A percentile compares a stretch with the other conserved stretches of the same genome.
Evolutionary conservation across 2,888 invertebrate genomes (phyloP).

Genomic region (Tetrapedia diversipes): DNA sequence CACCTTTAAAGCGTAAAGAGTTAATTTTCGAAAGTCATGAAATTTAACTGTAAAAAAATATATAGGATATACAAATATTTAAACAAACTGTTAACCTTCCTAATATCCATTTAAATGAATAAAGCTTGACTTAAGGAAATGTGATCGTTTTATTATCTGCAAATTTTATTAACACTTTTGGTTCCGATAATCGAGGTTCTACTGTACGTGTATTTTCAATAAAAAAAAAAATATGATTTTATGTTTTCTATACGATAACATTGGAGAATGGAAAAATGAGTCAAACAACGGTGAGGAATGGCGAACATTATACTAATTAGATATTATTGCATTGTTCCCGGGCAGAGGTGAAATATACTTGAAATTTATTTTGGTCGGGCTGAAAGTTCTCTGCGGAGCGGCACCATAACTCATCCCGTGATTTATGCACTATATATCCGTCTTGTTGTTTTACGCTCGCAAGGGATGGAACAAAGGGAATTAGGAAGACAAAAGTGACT

Average conservation of each 20-base stretch:
- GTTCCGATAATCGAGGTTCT: too few species aligned
- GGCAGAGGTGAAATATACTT: slow-evolving; percentile 2
- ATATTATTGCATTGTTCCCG: background rate
- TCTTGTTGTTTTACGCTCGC: slow-evolving; percentile 36
- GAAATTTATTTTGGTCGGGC: slow-evolving; percentile 33
- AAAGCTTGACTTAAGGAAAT: too few species aligned
- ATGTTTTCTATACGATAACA: background rate
- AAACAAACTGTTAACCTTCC: too few species aligned
- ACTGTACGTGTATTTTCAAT: too few species aligned
- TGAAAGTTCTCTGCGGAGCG: slow-evolving; percentile 7
- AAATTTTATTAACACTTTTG: too few species aligned
- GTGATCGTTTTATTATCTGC: too few species aligned
- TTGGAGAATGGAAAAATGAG: background rate
- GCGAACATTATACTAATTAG: slow-evolving; percentile 13
- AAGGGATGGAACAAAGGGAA: slow-evolving; percentile 42
- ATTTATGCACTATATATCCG: slow-evolving; percentile 38
- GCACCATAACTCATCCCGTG: slow-evolving; percentile 17
- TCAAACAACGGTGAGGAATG: slow-evolving; percentile 8
- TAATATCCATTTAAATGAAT: too few species aligned
- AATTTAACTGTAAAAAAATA: too few species aligned
- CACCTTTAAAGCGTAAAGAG: too few species aligned
- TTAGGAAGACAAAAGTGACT: slow-evolving; percentile 40
- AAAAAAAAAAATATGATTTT: too few species aligned
- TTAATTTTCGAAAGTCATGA: too few species aligned
- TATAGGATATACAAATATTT: too few species aligned